Conservation (phyloP, 1,140 invertebrate genomes). For the Zaprionus ghesquierei region DNA sequence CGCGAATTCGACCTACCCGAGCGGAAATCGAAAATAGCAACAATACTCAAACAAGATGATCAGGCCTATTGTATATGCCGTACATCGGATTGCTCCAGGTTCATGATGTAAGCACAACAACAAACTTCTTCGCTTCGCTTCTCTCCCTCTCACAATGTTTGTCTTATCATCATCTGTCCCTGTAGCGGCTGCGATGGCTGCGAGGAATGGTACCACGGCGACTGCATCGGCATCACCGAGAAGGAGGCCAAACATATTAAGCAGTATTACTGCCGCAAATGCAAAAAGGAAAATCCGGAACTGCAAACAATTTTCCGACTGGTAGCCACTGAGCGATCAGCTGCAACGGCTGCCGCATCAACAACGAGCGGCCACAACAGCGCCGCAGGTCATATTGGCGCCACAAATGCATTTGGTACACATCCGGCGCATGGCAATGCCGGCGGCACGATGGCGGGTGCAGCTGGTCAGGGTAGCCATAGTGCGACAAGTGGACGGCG, state of each 20-base stretch:
- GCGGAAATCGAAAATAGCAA: slow-evolving; percentile 95
- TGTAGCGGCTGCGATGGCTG: slow-evolving; percentile 96
- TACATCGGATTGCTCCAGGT: slow-evolving; percentile 94
- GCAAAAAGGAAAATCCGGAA: slow-evolving; percentile 91
- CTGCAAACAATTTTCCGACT: slow-evolving; percentile 89
- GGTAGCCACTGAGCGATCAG: slow-evolving; percentile 61
- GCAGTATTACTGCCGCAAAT: slow-evolving; percentile 95
- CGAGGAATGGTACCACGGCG: slow-evolving; percentile 99
- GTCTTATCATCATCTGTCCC: slow-evolving; percentile 40
- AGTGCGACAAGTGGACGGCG: not conserved
- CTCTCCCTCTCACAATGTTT: not conserved
- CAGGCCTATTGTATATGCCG: slow-evolving; percentile 97
- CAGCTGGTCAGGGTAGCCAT: not conserved
- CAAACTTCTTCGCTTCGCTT: no score
- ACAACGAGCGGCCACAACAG: slow-evolving; percentile 8
- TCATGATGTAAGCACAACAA: slow-evolving; percentile 95
- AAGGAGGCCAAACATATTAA: slow-evolving; percentile 96
- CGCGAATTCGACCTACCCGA: slow-evolving; percentile 94
- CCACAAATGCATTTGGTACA: slow-evolving; percentile 24
- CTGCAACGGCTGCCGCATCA: slow-evolving; percentile 30
- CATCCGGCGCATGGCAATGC: not conserved
- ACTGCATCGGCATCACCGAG: slow-evolving; percentile 97
- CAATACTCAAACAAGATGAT: slow-evolving; percentile 93
- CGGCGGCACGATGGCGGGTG: slow-evolving; percentile 37
- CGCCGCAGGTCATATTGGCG: slow-evolving; percentile 14